phyloP scores from a whole-genome alignment of 2,888 invertebrate species.

The Dione vanillae region DNA sequence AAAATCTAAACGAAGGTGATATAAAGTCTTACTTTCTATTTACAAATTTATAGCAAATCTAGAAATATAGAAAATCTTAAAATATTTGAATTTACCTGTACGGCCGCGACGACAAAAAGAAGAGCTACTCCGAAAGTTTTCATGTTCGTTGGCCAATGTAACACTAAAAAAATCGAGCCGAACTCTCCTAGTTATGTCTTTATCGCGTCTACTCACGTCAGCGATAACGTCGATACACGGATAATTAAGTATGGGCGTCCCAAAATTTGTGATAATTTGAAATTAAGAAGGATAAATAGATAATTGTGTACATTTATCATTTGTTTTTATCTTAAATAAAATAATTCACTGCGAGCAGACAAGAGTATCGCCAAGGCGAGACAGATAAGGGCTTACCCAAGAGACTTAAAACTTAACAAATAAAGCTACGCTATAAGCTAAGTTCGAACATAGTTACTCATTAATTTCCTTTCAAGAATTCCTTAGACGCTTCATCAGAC shows the following conservation, averaged over 20 bases:
- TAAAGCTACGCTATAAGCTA: too few relatives aligned
- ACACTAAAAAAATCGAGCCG: slow-evolving; percentile 43
- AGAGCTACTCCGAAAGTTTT: slow-evolving; percentile 68
- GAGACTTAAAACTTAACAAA: too few relatives aligned
- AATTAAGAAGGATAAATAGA: slow-evolving; percentile 6
- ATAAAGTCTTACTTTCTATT: too few relatives aligned
- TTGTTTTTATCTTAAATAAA: not conserved
- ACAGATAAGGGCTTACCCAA: too few relatives aligned
- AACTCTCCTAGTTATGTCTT: slow-evolving; percentile 45
- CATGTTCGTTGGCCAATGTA: slow-evolving; percentile 57
- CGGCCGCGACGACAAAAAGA: slow-evolving; percentile 66
- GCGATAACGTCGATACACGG: slow-evolving; percentile 1
- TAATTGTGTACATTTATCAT: too few relatives aligned
- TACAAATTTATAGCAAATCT: too few relatives aligned
- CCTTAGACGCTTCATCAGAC: too few relatives aligned
- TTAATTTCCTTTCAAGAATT: too few relatives aligned
- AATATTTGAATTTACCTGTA: slow-evolving; percentile 69
- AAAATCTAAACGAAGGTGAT: too few relatives aligned
- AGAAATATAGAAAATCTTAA: not conserved
- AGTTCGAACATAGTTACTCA: too few relatives aligned
- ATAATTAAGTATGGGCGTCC: slow-evolving; percentile 14
- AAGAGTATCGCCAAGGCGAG: too few relatives aligned
- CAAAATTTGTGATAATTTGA: slow-evolving; percentile 10
- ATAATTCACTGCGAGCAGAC: not conserved
- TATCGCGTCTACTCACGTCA: slow-evolving; percentile 22